A percentile compares a stretch with the other conserved stretches of the same genome.
Conservation (phyloP, 2,113 vertebrate species). For the Cathartes aura region DNA sequence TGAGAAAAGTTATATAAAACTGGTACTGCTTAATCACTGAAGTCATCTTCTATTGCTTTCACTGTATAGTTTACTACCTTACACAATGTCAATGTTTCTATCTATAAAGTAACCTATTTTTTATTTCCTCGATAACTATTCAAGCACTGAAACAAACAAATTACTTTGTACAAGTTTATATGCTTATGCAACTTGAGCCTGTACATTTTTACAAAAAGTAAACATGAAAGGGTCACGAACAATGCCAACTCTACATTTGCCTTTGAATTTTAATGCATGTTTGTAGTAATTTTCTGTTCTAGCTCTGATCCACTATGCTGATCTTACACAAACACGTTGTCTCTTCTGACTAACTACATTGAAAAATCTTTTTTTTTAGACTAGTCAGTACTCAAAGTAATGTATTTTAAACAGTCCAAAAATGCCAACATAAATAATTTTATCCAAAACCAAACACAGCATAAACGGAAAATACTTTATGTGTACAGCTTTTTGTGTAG, state of each 20-base stretch:
- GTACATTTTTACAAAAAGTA: not conserved
- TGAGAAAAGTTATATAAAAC: not conserved
- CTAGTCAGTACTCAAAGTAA: not conserved
- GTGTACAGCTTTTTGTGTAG: not conserved
- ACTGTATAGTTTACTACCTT: not conserved
- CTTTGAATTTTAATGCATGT: not conserved
- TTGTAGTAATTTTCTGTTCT: not conserved
- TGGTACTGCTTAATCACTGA: not conserved
- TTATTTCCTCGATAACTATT: not conserved
- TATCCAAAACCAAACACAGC: not conserved
- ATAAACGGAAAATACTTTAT: not conserved
- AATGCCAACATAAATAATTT: not conserved
- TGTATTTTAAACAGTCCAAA: not conserved
- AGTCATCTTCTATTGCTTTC: not conserved
- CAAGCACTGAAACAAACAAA: not conserved
- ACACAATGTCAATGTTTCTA: not conserved
- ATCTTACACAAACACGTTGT: not conserved
- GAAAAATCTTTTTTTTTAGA: not conserved
- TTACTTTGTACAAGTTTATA: not conserved
- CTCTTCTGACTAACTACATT: not conserved
- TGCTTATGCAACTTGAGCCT: not conserved
- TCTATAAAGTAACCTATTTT: not conserved
- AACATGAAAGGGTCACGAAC: not conserved
- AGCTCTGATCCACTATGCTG: not conserved
- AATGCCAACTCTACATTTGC: not conserved